Evolutionary conservation across 2,797 vertebrate genomes (phyloP), one percentile per base, ranked within the genome.

Genomic region (Gastrophryne carolinensis): DNA sequence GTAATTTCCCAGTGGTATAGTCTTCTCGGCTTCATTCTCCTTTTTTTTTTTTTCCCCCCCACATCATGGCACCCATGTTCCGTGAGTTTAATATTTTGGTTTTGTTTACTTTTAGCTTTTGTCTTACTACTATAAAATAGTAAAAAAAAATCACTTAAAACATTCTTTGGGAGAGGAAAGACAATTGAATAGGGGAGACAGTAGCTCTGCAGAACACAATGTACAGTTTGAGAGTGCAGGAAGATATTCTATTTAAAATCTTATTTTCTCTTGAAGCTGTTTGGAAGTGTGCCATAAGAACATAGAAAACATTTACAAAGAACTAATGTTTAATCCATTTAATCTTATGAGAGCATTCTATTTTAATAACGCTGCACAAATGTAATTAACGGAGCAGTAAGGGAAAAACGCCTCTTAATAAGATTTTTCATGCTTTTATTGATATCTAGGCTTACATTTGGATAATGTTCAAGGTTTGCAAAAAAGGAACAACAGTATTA

Each of bases 321-420:
- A 27, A 39, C 39, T 64, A 64, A 64, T 64, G 47, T 64, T 64
- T 49, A 64, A 64, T 64, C 39, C n/a, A 30, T 64, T 47, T 64
- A 47, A 44, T 47, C n/a, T 47, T n/a, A 64, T 47, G 39, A 64
- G 39, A 9, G 44, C 39, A 49, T 47, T 64, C 39, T n/a, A 49
- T 47, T 19, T 19, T 3, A n/a, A 47, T 47, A 64, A 64, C 29
- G 29, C n/a, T 19, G 10, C 15, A 19, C 15, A 44, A 47, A 64
- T 17, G 10, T 15, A 11, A 64, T 64, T 49, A 49, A 19, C 11
- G 32, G 37, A 13, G 5, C 21, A 12, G 10, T 30, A n/a, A 21
- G 29, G 10, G 30, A 8, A 19, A 30, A 47, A 24, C 3, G n/a
- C 2, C 5, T 15, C n/a, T n/a, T n/a, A n/a, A n/a, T n/a, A n/a